These are phyloP conservation scores for Hydrozoanthus gracilis DNA, from an alignment of 92 coral and sea anemone genomes.

Conservation along the genomic window DNA sequence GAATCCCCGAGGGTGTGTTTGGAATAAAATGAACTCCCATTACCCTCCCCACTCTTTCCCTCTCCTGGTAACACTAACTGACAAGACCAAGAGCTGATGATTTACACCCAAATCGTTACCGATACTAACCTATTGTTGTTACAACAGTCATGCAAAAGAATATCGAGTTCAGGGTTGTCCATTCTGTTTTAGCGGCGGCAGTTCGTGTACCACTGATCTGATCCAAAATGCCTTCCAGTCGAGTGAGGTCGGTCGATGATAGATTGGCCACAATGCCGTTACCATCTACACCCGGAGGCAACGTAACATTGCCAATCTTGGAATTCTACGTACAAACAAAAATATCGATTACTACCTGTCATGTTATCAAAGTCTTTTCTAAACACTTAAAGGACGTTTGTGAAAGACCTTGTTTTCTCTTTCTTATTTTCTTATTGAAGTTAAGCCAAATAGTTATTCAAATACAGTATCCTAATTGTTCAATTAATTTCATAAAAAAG, in stretches of 20 bases:
- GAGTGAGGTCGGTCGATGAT: constrained; percentile 65
- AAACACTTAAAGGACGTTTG: too few relatives aligned
- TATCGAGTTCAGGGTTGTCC: constrained; percentile 80
- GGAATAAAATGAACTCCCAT: background rate
- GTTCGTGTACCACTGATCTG: constrained; percentile 61
- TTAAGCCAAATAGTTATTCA: too few relatives aligned
- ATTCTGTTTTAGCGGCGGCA: constrained; percentile 70
- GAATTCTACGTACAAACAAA: constrained; percentile 56
- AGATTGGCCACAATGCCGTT: constrained; percentile 67
- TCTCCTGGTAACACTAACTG: background rate
- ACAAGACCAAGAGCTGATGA: background rate
- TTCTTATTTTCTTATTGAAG: too few relatives aligned
- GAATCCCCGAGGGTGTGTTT: too few relatives aligned
- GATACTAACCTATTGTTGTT: constrained; percentile 80
- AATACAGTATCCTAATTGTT: too few relatives aligned
- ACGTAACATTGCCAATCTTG: constrained; percentile 56
- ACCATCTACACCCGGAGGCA: constrained; percentile 40
- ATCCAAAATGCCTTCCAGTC: constrained; percentile 63
- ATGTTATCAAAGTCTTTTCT: too few relatives aligned
- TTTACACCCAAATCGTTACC: background rate
- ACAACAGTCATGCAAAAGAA: constrained; percentile 89
- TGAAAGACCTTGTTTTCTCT: too few relatives aligned
- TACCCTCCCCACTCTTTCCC: background rate
- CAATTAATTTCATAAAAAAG: too few relatives aligned
- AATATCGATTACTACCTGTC: background rate